Evolutionary conservation across 2,888 invertebrate genomes (phyloP), one percentile per base, ranked within the genome.

Genomic region (Hermaeophaga mercurialis): DNA sequence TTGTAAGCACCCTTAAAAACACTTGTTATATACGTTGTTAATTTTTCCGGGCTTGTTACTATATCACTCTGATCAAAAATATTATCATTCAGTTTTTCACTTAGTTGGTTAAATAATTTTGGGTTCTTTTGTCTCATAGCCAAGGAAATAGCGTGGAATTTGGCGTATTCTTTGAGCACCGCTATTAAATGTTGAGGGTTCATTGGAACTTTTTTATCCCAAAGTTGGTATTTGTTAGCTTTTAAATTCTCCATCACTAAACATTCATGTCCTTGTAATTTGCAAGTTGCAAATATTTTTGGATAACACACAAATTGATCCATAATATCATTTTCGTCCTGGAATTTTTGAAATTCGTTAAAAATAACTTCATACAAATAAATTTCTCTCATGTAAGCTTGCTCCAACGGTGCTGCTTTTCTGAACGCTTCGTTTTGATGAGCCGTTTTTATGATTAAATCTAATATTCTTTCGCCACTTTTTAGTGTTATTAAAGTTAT

Each of bases 111-210:
- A 50, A 67, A 73, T 17, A 56, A 36, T 47, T 70, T 62, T 1
- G 68, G 66, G 15, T 69, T 47, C 38, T 68, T 64, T 36, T 72
- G 59, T 17, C 62, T 68, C 34, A 74, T 52, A 0, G 70, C 73
- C n/a, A 69, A 66, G 1, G 71, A 71, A 3, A 71, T 49, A 1
- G 72, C 68, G 54, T 76, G 75, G 15, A 72, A 69, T 45, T 68
- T 70, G 0, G 68, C 75, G 36, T 72, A 70, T 43, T 70, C 70
- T 7, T 61, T 58, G 17, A 75, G 48, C 9, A 71, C 70, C 3
- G 69, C 26, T 12, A 46, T 52, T 1, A 73, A 53, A 49, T 75
- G 74, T 15, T 66, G 58, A n/a, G 65, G 61, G 33, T 74, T 59
- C 62, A 74, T 68, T 8, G 65, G 62, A 14, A 58, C 52, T 26